A percentile compares a stretch with the other conserved stretches of the same genome.
Evolutionary conservation across 2,797 vertebrate species (phyloP).

Genomic region (Ibycter americanus): DNA sequence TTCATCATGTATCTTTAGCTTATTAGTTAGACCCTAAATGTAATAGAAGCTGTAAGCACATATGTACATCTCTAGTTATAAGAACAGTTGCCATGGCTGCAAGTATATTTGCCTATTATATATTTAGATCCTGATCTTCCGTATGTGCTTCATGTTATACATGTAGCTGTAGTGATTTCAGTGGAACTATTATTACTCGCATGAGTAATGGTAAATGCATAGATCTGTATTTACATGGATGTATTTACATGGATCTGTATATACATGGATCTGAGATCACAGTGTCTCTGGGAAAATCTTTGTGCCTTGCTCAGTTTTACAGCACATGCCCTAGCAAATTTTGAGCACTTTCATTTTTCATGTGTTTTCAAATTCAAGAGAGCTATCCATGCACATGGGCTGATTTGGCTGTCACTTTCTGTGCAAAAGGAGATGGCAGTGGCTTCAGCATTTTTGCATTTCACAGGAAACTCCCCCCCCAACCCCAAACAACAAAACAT

Average conservation of each 20-base stretch:
- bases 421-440: neutral
- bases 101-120: slow-evolving; percentile 27
- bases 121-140: slow-evolving; percentile 35
- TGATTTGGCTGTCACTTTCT: neutral
- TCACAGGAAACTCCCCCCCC: too few relatives aligned
- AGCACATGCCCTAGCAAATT: neutral
- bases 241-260: slow-evolving; percentile 53
- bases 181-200: slow-evolving; percentile 31
- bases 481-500: neutral
- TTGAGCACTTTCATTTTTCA: neutral
- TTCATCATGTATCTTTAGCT: neutral
- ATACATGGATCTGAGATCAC: neutral
- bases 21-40: neutral
- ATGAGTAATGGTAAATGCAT: slow-evolving; percentile 47
- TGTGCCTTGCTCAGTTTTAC: neutral
- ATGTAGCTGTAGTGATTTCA: slow-evolving; percentile 29
- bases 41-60: neutral
- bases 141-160: neutral
- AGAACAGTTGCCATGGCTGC: slow-evolving; percentile 42
- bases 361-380: neutral
- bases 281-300: slow-evolving; percentile 4
- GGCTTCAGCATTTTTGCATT: neutral
- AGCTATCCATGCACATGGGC: neutral
- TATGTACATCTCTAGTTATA: neutral
- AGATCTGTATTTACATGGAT: slow-evolving; percentile 48